Evolutionary conservation across 2,888 invertebrate genomes (phyloP).

Genomic region (Invenusta paracnida): DNA sequence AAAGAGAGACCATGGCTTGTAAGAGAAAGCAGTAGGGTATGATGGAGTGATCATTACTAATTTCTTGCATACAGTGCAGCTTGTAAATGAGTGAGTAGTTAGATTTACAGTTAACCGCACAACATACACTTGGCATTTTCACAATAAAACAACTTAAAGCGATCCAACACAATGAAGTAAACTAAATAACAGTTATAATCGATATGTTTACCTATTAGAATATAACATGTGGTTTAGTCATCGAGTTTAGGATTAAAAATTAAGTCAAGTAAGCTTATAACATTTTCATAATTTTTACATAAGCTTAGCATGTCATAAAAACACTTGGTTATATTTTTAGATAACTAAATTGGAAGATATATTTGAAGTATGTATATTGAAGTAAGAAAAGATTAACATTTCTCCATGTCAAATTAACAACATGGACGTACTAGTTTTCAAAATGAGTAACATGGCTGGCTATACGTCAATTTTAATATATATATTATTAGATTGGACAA

Average conservation of each 20-base stretch:
- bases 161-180: not conserved
- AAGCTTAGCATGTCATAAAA: not conserved
- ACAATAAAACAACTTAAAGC: not conserved
- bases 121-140: constrained; percentile 15
- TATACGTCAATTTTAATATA: too few species aligned
- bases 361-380: not conserved
- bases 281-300: not conserved
- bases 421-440: too few species aligned
- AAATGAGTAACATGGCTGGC: too few species aligned
- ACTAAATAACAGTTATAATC: too few species aligned
- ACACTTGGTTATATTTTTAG: not conserved
- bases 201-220: not conserved
- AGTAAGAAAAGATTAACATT: not conserved
- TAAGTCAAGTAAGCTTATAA: not conserved
- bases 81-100: not conserved
- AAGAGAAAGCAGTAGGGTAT: not conserved
- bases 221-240: not conserved
- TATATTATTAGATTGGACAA: too few species aligned
- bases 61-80: not conserved
- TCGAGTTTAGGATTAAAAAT: not conserved
- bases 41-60: constrained; percentile 9
- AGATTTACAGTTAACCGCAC: constrained; percentile 18
- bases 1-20: too few species aligned
- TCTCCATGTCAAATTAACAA: not conserved
- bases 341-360: not conserved